Conservation (phyloP, 2,113 vertebrate genomes). For the Pungitius pungitius region DNA sequence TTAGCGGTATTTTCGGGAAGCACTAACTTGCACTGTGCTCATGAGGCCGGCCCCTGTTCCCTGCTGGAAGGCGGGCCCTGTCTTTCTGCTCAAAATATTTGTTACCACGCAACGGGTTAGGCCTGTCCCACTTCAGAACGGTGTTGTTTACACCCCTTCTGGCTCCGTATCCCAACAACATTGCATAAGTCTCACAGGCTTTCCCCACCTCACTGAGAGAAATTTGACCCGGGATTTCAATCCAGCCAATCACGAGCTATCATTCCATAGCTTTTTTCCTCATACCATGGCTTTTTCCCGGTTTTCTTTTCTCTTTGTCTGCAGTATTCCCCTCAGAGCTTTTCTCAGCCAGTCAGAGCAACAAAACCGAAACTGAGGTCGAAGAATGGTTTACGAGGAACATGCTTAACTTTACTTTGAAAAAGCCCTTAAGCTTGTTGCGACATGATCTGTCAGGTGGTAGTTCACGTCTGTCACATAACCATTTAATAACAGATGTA, state of each 20-base stretch:
- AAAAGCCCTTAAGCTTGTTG: constrained; percentile 21
- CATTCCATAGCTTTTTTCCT: neutral
- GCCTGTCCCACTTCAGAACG: constrained; percentile 72
- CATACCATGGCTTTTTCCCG: constrained; percentile 42
- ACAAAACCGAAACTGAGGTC: constrained; percentile 41
- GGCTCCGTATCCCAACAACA: constrained; percentile 68
- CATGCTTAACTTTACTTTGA: constrained; percentile 19
- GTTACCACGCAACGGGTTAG: constrained; percentile 82
- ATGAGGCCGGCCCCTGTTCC: constrained; percentile 76
- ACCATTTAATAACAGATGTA: constrained; percentile 38
- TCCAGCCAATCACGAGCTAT: constrained; percentile 55
- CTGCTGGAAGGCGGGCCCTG: constrained; percentile 75
- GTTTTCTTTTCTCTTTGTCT: constrained; percentile 27
- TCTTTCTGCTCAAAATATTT: constrained; percentile 83
- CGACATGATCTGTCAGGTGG: constrained; percentile 28
- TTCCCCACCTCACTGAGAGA: constrained; percentile 63
- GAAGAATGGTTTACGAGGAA: constrained; percentile 24
- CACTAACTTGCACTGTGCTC: constrained; percentile 68
- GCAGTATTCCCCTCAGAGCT: constrained; percentile 11
- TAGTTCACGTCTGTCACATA: constrained; percentile 19
- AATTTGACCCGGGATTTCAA: constrained; percentile 54
- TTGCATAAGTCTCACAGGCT: constrained; percentile 75
- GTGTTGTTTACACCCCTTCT: constrained; percentile 79
- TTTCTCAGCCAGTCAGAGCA: constrained; percentile 5
- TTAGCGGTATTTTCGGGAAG: constrained; percentile 78